These are phyloP conservation scores for Leptoteleia sp. DNA, from an alignment of 1,140 invertebrate genomes.

Conservation along the genomic window DNA sequence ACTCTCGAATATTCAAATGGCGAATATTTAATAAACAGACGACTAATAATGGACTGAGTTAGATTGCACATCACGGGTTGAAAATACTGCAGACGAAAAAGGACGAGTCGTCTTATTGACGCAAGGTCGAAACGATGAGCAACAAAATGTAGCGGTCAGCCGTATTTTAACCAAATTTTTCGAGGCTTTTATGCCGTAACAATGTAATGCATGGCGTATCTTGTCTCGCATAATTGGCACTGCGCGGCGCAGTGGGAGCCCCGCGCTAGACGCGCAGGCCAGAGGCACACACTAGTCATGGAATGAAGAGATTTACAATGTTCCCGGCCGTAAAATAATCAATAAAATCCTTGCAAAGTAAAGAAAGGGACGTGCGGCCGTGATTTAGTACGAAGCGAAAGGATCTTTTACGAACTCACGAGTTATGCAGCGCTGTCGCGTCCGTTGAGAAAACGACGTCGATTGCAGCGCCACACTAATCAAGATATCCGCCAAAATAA, in stretches of 20 bases:
- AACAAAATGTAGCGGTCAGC: constrained; percentile 52
- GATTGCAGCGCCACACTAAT: constrained; percentile 59
- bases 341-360: constrained; percentile 80
- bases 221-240: constrained; percentile 74
- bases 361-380: constrained; percentile 79
- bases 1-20: constrained; percentile 21
- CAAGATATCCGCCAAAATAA: constrained; percentile 62
- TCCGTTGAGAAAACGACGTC: constrained; percentile 44
- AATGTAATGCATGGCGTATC: constrained; percentile 60
- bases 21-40: constrained; percentile 44
- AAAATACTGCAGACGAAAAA: constrained; percentile 41
- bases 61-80: constrained; percentile 20
- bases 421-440: constrained; percentile 55
- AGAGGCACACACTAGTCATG: constrained; percentile 69
- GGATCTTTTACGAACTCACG: constrained; percentile 66
- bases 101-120: constrained; percentile 48
- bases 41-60: constrained; percentile 40
- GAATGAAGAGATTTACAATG: constrained; percentile 81
- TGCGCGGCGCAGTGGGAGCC: constrained; percentile 69
- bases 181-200: constrained; percentile 59
- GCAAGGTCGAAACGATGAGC: constrained; percentile 44
- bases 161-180: constrained; percentile 66
- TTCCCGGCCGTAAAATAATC: constrained; percentile 80
- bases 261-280: constrained; percentile 60
- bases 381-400: constrained; percentile 78